A percentile compares a stretch with the other conserved stretches of the same genome.
phyloP scores from a whole-genome alignment of 1,140 invertebrate genomes.

The Cydia amplana region DNA sequence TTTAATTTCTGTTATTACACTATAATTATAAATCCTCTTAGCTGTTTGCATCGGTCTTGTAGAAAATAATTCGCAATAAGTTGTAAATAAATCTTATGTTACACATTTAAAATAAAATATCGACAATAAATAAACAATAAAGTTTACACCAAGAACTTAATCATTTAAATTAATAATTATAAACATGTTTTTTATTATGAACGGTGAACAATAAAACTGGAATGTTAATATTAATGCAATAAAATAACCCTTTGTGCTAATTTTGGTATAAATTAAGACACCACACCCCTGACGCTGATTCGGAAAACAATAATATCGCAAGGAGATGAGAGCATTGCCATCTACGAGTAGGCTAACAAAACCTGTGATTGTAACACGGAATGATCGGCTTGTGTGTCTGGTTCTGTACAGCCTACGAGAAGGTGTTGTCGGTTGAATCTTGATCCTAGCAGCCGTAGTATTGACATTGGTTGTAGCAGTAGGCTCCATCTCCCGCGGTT shows the following conservation, averaged over 20 bases:
- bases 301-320: slow-evolving; percentile 48
- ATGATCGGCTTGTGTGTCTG: background rate
- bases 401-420: slow-evolving; percentile 28
- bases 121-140: slow-evolving; percentile 67
- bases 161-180: slow-evolving; percentile 65
- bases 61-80: slow-evolving; percentile 72
- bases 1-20: slow-evolving; percentile 75
- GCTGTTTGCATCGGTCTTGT: slow-evolving; percentile 70
- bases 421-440: slow-evolving; percentile 47
- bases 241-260: slow-evolving; percentile 59
- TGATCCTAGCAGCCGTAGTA: slow-evolving; percentile 55
- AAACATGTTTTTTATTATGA: slow-evolving; percentile 52
- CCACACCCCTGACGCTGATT: slow-evolving; percentile 59
- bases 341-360: slow-evolving; percentile 2
- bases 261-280: slow-evolving; percentile 75
- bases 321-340: slow-evolving; percentile 58
- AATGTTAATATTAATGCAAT: slow-evolving; percentile 76
- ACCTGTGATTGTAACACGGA: slow-evolving; percentile 31
- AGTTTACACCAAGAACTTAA: slow-evolving; percentile 60
- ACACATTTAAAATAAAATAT: slow-evolving; percentile 64
- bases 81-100: slow-evolving; percentile 79
- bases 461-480: slow-evolving; percentile 45
- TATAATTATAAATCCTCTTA: slow-evolving; percentile 73
- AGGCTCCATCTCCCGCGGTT: slow-evolving; percentile 53
- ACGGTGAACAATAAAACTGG: slow-evolving; percentile 74